Evolutionary conservation across 2,113 vertebrate genomes (phyloP), one percentile per base, ranked within the genome.

Genomic region (Hydropotes inermis): DNA sequence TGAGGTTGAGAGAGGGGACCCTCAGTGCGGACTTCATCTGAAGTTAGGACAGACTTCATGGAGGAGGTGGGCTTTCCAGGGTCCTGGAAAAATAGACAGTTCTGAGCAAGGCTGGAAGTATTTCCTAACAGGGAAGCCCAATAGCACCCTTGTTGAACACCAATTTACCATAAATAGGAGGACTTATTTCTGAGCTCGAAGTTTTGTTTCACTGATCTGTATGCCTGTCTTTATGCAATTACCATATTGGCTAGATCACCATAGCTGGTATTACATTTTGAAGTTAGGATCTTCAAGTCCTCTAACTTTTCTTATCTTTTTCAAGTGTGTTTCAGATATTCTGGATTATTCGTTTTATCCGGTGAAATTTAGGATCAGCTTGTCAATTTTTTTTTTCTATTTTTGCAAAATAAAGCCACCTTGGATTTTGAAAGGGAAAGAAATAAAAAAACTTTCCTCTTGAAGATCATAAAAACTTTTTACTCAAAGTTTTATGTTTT

Each of bases 401-500:
- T 78, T 78, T 78, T 78, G 74, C 74, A 78, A 47, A 78, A 47
- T 78, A 78, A 78, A 78, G 43, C 25, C 74, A 78, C 39, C 43
- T 78, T 78, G 25, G 25, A 78, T 28, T 78, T 47, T 78, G 27
- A 78, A 45, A 78, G 25, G 43, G 43, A 27, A 16, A 47, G 47
- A 47, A 33, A 70, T 36, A 74, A 50, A 97, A 98, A 57, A 95
- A 28, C 50, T 87, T 9, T 96, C 47, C 70, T 83, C 94, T 17
- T 90, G 94, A 93, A 96, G 55, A 94, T 0, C 95, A 58, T 21
- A 94, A 97, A 97, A 95, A 95, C 9, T 47, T 11, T 95, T 98
- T 95, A 98, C 97, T 98, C 97, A 97, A 94, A 98, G 86, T 86
- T 89, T 70, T 64, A 50, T 55, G 96, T 94, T 93, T 98, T 97